Base-by-base conservation (phyloP, 2,797 vertebrate genomes). In the Apogon talboti region DNA sequence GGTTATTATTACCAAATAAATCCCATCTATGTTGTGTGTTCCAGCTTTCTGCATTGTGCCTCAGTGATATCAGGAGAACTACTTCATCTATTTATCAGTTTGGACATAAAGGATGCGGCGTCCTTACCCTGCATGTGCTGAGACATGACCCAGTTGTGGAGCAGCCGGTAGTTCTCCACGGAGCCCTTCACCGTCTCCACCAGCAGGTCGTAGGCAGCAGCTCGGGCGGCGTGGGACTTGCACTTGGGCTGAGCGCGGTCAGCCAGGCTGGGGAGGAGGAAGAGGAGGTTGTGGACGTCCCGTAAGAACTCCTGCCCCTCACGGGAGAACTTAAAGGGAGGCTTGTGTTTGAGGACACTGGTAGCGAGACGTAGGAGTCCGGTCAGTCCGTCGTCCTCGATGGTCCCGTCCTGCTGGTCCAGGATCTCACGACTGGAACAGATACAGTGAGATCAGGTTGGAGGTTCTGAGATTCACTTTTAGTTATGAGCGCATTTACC, bases 101-200 rank as follows among this genome's bases (percentile, higher is more conserved):
- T 18, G 4, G 41, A n/a, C 33, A 30, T 0, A 4, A 35, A 33
- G 10, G 0, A 19, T 13, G 1, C 14, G 1, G 3, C 1, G 0
- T 37, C 6, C 83, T 97, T 92, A 99, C 98, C 94, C 82, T 99
- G 98, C 97, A 99, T 98, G 88, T 99, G 98, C 82, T 99, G 98
- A 0, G 98, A 96, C 98, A 99, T 99, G 64, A 99, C 98, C 97
- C 97, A 99, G 92, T 98, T 99, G 92, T 99, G 98, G 33, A 98
- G 96, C 50, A 99, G 94, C 33, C 98, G 94, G 92, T 98, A 99
- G 92, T 98, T 99, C 72, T 99, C 97, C 83, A 97, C 96, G 0
- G 97, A 99, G 6, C 96, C 97, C 73, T 98, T 98, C 12, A 99
- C 97, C 87, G 98, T 96, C 85, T 99, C 98, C 84, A 98, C 97